A percentile compares a stretch with the other conserved stretches of the same genome.
These are phyloP conservation scores for Wasmannia auropunctata DNA, from an alignment of 1,140 invertebrate genomes.

Conservation along the genomic window DNA sequence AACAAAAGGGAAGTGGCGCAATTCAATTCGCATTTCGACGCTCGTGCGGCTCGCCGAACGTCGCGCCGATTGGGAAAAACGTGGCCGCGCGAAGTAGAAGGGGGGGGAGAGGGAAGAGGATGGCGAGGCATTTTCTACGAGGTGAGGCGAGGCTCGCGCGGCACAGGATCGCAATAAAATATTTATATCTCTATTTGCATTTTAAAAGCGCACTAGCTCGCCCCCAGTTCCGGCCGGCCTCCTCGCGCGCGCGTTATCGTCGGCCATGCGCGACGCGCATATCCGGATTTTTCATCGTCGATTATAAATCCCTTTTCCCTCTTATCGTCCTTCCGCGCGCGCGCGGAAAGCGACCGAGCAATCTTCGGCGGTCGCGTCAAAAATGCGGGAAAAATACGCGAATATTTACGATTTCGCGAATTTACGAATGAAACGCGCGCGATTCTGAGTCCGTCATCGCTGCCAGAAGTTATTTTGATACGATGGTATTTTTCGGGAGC, in stretches of 20 bases:
- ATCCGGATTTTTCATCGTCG: constrained; percentile 60
- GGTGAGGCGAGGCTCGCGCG: constrained; percentile 36
- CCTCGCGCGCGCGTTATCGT: constrained; percentile 51
- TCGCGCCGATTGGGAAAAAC: constrained; percentile 46
- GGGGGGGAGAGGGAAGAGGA: not conserved
- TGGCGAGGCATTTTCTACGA: not conserved
- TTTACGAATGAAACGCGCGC: not conserved
- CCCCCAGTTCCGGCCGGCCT: constrained; percentile 62
- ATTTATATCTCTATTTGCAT: constrained; percentile 81
- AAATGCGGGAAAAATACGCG: not conserved
- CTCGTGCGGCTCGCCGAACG: constrained; percentile 27
- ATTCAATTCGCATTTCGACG: constrained; percentile 67
- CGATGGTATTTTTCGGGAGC: not conserved
- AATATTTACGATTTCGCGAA: constrained; percentile 16
- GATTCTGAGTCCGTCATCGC: not conserved
- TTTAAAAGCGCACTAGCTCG: constrained; percentile 72
- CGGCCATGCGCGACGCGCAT: constrained; percentile 19
- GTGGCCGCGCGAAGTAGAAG: not conserved
- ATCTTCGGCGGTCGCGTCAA: not conserved
- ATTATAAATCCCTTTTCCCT: constrained; percentile 72
- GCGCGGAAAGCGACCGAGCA: too few relatives aligned
- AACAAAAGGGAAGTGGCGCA: constrained; percentile 49
- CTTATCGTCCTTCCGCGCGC: constrained; percentile 34
- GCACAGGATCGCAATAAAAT: constrained; percentile 77
- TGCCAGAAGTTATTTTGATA: not conserved